Conservation (phyloP, 2,113 vertebrate genomes). For the Hyperopisus bebe region DNA sequence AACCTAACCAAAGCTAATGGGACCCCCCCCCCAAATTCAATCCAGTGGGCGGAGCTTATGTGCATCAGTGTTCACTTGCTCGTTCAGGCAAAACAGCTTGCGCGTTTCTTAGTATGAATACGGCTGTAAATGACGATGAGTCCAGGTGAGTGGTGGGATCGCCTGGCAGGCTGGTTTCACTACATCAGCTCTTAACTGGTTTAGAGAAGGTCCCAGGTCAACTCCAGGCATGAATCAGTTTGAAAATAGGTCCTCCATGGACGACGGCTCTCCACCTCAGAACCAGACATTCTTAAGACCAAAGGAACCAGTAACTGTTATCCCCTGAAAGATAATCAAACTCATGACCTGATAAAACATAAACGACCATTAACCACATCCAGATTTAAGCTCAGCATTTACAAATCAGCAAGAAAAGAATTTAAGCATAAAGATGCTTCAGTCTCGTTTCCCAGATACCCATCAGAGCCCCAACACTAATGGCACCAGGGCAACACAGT, state of each 20-base stretch:
- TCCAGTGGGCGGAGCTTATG: constrained; percentile 20
- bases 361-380: constrained; percentile 62
- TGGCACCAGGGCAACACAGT: constrained; percentile 35
- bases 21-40: constrained; percentile 28
- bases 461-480: constrained; percentile 36
- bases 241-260: not conserved
- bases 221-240: not conserved
- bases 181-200: not conserved
- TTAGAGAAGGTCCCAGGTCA: not conserved
- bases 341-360: constrained; percentile 48
- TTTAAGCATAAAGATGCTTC: constrained; percentile 35
- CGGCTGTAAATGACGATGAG: constrained; percentile 25
- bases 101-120: constrained; percentile 38
- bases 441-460: constrained; percentile 40
- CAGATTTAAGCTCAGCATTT: constrained; percentile 53
- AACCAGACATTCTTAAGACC: constrained; percentile 47
- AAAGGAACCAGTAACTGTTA: constrained; percentile 67
- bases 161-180: not conserved
- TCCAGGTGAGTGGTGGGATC: not conserved
- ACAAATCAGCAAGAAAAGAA: constrained; percentile 23
- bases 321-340: constrained; percentile 61
- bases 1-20: constrained; percentile 34
- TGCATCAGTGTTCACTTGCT: not conserved
- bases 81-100: not conserved
- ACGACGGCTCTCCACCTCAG: not conserved